Percentiles rank a stretch among this genome's conserved stretches.
Conservation (phyloP, 2,113 vertebrate genomes). For the Misgurnus mizolepis region DNA sequence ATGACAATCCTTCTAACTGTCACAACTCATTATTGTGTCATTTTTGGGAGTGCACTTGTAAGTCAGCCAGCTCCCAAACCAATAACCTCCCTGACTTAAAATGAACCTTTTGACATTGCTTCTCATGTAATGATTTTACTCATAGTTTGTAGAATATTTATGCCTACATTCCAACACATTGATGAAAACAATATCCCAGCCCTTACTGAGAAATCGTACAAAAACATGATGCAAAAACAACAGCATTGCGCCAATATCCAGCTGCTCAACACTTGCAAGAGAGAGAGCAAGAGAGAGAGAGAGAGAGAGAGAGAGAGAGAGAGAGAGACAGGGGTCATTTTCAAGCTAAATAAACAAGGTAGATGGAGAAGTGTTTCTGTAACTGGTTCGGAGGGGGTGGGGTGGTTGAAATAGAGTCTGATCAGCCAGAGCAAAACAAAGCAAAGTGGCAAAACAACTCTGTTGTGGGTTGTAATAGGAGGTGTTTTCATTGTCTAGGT, state of each 20-base stretch:
- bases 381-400: constrained; percentile 47
- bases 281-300: constrained; percentile 1
- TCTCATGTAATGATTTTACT: constrained; percentile 18
- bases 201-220: constrained; percentile 44
- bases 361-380: constrained; percentile 43
- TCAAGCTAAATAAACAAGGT: constrained; percentile 51
- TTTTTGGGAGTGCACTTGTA: constrained; percentile 14
- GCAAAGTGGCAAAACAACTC: constrained; percentile 24
- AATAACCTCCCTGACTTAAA: constrained; percentile 13
- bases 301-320: not conserved
- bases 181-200: constrained; percentile 39
- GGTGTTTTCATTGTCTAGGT: too few relatives aligned
- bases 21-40: not conserved
- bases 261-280: constrained; percentile 41
- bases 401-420: constrained; percentile 1
- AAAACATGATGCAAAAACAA: constrained; percentile 43
- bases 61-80: not conserved
- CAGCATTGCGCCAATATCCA: constrained; percentile 48
- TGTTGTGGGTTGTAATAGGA: constrained; percentile 8
- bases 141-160: constrained; percentile 27
- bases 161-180: constrained; percentile 44
- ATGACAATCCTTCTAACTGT: not conserved
- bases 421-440: constrained; percentile 13
- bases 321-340: constrained; percentile 39
- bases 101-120: constrained; percentile 31